Base-by-base conservation (phyloP, 1,140 invertebrate species). In the Papilio polyxenes region DNA sequence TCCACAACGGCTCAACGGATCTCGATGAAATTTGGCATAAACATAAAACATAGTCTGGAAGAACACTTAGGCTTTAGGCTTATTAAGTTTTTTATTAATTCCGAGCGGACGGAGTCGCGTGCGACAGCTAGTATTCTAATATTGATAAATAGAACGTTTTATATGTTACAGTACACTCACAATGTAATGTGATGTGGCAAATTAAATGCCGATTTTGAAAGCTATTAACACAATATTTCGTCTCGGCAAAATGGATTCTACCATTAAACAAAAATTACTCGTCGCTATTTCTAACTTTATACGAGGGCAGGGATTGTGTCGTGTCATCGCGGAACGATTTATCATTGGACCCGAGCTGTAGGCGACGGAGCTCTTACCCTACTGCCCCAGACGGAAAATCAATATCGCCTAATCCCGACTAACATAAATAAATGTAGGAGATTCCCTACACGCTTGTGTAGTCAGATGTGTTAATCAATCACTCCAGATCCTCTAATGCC, bases 311-410 rank as follows among this genome's bases (percentile, higher is more conserved):
- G 84, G 88, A 90, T 90, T 90, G 87, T 81, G 84, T 85, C 84
- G 74, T 85, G 88, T 92, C 90, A 92, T 81, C 83, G 75, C 20
- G 80, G 37, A 40, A 77, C 86, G 85, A 91, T 92, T 91, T 86
- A 92, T 92, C 90, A 92, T 72, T 82, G 40, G 59, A 74, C 81
- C 85, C 84, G 75, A 53, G 82, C 77, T 83, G 79, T 82, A 82
- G 79, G 72, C 81, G 75, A 53, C 81, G 81, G 77, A 81, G 81
- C 84, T 82, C 83, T 85, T 86, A 84, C 85, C 88, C 88, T 83
- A 82, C 81, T 88, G 86, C 79, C 87, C 85, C 83, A 87, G 83
- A 87, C 87, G 84, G 84, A 86, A 90, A 92, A 92, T 92, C 90
- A 87, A 92, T 91, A 91, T 81, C 78, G 49, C 44, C 75, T 80